A percentile compares a stretch with the other conserved stretches of the same genome.
phyloP scores from a whole-genome alignment of 2,888 invertebrate species.

The Melipona beecheii region DNA sequence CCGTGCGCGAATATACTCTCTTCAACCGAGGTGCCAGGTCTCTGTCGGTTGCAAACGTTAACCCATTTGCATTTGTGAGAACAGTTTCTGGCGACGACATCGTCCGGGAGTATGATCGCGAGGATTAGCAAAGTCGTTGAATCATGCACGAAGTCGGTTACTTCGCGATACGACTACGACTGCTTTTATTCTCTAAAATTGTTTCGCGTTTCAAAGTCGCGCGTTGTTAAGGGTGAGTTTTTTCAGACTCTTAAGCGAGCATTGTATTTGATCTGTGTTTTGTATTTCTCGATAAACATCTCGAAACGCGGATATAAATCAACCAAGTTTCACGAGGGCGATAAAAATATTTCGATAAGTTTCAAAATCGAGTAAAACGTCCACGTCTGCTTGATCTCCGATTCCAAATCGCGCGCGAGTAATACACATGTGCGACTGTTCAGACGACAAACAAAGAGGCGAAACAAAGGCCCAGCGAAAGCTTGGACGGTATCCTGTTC shows the following conservation, averaged over 20 bases:
- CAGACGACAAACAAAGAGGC: not conserved
- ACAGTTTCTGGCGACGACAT: not conserved
- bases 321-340: too few species aligned
- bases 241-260: too few species aligned
- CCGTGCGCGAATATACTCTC: not conserved
- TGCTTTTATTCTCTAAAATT: too few species aligned
- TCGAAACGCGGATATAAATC: too few species aligned
- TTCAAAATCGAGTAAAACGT: too few species aligned
- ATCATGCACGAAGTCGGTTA: not conserved
- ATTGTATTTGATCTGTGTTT: too few species aligned
- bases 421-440: not conserved
- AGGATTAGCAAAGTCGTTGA: constrained; percentile 36
- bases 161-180: too few species aligned
- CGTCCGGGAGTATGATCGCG: constrained; percentile 11
- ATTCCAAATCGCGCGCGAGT: not conserved
- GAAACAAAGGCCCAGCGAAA: not conserved
- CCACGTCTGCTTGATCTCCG: not conserved
- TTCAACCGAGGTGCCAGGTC: constrained; percentile 7
- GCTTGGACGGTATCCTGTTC: not conserved
- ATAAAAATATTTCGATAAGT: too few species aligned
- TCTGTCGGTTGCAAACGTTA: constrained; percentile 24
- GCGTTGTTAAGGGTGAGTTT: not conserved
- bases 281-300: too few species aligned
- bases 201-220: too few species aligned
- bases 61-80: constrained; percentile 37